These are phyloP conservation scores for Telmatherina bonti DNA, from an alignment of 2,797 vertebrate genomes.

Conservation along the genomic window DNA sequence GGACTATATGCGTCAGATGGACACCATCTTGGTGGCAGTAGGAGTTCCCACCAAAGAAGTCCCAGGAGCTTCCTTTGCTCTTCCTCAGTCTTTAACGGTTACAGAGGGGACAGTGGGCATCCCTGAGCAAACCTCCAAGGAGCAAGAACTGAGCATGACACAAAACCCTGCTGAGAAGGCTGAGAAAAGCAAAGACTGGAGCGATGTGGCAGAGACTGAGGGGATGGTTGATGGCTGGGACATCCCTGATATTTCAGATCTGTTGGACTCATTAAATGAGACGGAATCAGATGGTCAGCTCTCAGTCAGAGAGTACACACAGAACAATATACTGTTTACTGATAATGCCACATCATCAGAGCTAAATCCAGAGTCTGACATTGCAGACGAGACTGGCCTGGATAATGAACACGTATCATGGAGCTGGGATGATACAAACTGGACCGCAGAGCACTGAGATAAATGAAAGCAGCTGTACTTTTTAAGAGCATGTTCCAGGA, in stretches of 20 bases:
- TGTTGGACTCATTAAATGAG: conserved; percentile 77
- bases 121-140: conserved; percentile 20
- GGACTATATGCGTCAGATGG: conserved; percentile 98
- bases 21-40: conserved; percentile 91
- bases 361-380: conserved; percentile 23
- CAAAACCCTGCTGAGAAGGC: conserved; percentile 29
- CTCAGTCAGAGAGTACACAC: too few relatives aligned
- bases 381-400: conserved; percentile 20
- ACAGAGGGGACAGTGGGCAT: conserved; percentile 36
- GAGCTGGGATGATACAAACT: conserved; percentile 80
- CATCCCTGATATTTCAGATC: conserved; percentile 85
- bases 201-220: conserved; percentile 28
- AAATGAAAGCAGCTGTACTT: conserved; percentile 42
- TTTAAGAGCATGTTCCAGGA: conserved; percentile 58
- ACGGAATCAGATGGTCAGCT: conserved; percentile 43
- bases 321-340: conserved; percentile 13
- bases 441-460: conserved; percentile 67
- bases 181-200: conserved; percentile 18
- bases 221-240: conserved; percentile 78
- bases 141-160: conserved; percentile 26
- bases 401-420: conserved; percentile 71
- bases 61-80: conserved; percentile 55
- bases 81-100: conserved; percentile 41
- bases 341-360: conserved; percentile 6
- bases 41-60: conserved; percentile 89